Evolutionary conservation across 2,113 vertebrate genomes (phyloP), one percentile per base, ranked within the genome.

Genomic region (Cavia porcellus): DNA sequence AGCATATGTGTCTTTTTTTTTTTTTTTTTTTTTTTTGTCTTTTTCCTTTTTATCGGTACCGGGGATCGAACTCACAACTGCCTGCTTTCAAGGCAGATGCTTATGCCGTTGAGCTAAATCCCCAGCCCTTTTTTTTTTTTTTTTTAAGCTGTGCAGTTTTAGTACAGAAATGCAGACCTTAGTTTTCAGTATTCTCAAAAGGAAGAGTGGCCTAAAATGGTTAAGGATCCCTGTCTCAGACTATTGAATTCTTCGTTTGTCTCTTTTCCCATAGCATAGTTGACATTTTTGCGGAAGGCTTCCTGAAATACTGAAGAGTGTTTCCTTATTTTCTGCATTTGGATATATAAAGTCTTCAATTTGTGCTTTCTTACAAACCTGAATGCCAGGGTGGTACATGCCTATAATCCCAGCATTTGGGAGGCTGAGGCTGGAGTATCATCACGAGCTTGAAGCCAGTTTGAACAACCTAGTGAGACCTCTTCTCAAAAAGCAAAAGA

Each of bases 171-270:
- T 28, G 32, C 47, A 5, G 2, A 42, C n/a, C 3, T 1, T 77
- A 42, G 12, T 81, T 92, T 88, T 94, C 70, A 68, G 17, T 28
- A 85, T 94, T 95, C 55, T 85, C 25, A 85, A 62, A 97, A 96
- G 64, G 45, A 50, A 52, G 50, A 85, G 35, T 66, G 15, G 45
- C 66, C 77, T 20, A 42, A 55, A 15, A 28, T 74, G 28, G 45
- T 85, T 77, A 91, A 61, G 47, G 25, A 79, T 92, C 20, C 30
- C 72, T 93, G 8, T 79, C 52, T 83, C 24, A 30, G n/a, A 81
- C 28, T 91, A 77, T 52, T 47, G 61, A 79, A 15, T 74, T 72
- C 30, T 61, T 86, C 6, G 14, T 72, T 72, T 55, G 55, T 64
- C 20, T 4, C 24, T 24, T 95, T 0, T 28, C 59, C 59, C 52